Conservation (phyloP, 2,888 invertebrate genomes). For the Ellobium chinense region DNA sequence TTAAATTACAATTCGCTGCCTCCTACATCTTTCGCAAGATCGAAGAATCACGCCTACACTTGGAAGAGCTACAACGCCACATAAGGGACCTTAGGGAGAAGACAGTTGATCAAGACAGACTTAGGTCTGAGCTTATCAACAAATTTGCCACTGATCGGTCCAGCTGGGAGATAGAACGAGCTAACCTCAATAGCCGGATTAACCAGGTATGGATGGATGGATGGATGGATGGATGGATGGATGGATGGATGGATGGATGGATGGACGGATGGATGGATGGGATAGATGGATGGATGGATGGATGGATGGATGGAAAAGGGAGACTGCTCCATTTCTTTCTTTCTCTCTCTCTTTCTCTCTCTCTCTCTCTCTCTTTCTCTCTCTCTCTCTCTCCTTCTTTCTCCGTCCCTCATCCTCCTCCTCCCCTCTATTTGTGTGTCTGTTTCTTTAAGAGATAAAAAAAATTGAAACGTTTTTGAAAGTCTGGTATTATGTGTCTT, state of each 20-base stretch:
- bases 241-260: neutral
- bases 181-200: constrained; percentile 61
- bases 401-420: neutral
- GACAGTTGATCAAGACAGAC: constrained; percentile 65
- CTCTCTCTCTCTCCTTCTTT: neutral
- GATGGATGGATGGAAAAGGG: no score
- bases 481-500: no score
- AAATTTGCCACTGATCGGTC: constrained; percentile 65
- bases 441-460: no score
- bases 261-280: neutral
- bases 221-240: neutral
- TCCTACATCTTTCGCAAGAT: constrained; percentile 56
- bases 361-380: neutral
- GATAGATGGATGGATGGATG: no score
- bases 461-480: no score
- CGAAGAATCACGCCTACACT: constrained; percentile 62
- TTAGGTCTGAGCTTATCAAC: constrained; percentile 67
- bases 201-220: constrained; percentile 61
- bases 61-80: constrained; percentile 58
- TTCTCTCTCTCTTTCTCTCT: neutral
- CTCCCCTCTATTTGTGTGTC: neutral
- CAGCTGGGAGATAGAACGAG: constrained; percentile 68
- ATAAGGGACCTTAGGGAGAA: constrained; percentile 65
- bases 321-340: no score
- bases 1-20: no score